phyloP scores from a whole-genome alignment of 2,888 invertebrate genomes.

The Ophonus ardosiacus region DNA sequence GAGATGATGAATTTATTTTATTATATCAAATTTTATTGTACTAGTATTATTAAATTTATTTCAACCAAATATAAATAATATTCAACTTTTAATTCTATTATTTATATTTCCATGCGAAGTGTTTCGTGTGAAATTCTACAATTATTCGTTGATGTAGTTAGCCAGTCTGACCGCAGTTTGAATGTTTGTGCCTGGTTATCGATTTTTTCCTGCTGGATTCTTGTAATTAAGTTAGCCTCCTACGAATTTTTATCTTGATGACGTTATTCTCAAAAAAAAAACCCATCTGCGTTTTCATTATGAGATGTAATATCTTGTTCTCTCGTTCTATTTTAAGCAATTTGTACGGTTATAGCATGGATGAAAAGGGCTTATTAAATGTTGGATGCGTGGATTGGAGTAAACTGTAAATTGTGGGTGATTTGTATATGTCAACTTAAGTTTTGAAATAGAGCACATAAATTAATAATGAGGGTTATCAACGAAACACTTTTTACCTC shows the following conservation, averaged over 20 bases:
- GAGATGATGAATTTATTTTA: background rate
- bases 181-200: background rate
- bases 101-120: background rate
- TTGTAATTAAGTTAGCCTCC: conserved; percentile 53
- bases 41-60: background rate
- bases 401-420: no score
- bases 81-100: background rate
- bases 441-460: no score
- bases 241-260: conserved; percentile 39
- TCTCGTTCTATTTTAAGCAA: background rate
- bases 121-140: background rate
- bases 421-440: no score
- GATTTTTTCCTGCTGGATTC: conserved; percentile 26
- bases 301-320: background rate
- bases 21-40: background rate
- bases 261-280: background rate
- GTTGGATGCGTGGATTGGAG: no score
- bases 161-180: background rate
- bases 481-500: no score
- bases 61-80: background rate
- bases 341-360: background rate
- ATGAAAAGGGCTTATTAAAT: background rate
- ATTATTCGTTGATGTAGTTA: background rate
- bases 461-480: no score
- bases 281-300: background rate